phyloP scores from a whole-genome alignment of 2,797 vertebrate genomes.

The Eremophila alpestris region DNA sequence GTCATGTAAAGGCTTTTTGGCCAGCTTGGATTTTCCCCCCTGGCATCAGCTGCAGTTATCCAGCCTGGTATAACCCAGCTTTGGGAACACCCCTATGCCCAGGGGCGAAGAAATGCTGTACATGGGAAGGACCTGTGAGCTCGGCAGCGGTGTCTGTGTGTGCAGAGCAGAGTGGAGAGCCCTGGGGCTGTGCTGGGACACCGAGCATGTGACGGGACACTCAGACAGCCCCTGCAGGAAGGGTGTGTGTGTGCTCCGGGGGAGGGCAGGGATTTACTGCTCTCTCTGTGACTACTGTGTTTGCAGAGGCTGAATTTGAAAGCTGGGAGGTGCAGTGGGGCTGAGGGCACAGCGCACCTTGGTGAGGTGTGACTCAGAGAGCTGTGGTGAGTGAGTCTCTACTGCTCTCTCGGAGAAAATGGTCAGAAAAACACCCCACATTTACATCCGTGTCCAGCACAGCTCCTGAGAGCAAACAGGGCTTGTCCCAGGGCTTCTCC shows the following conservation, averaged over 20 bases:
- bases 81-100: not conserved
- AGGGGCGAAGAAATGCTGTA: not conserved
- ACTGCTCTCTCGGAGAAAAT: not conserved
- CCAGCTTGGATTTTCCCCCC: not conserved
- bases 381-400: not conserved
- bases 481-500: not conserved
- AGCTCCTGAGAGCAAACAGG: not conserved
- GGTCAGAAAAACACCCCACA: accelerated
- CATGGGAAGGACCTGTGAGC: not conserved
- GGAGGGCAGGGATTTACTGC: not conserved
- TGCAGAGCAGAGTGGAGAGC: not conserved
- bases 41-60: not conserved
- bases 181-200: not conserved
- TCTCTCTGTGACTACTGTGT: not conserved
- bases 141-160: not conserved
- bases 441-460: accelerated
- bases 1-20: not conserved
- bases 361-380: not conserved
- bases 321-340: not conserved
- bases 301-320: not conserved
- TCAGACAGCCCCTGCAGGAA: not conserved
- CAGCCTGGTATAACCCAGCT: not conserved
- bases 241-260: not conserved
- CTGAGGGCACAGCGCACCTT: not conserved
- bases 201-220: not conserved